Evolutionary conservation across 30 jellyfish, hydroid and myxozoan genomes (phyloP), one percentile per base, ranked within the genome.

Genomic region (Cassiopea andromeda): DNA sequence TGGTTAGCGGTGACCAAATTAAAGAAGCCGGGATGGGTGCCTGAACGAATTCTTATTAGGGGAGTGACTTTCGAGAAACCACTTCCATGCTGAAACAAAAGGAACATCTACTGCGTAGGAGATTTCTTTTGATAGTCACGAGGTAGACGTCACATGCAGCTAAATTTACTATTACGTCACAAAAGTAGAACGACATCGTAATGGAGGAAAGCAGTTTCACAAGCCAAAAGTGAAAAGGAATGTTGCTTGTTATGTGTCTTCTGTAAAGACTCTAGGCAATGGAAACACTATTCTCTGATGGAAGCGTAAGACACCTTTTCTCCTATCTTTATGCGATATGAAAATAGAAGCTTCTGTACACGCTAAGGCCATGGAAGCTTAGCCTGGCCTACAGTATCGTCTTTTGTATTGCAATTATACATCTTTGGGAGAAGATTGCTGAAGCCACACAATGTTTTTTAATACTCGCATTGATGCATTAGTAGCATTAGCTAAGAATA

Each of bases 271-370:
- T 7, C 2, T 14, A 2, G 17, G 68, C n/a, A 46, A 80, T 80
- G 89, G 89, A 80, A 44, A 80, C 89, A 46, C 45, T 80, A 60
- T 80, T 54, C 69, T 27, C 80, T 9, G 80, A 80, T 74, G 89
- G 89, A 59, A 59, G 19, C 13, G 89, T 80, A 61, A 80, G 89
- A 80, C 10, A 8, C 61, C n/a, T 17, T 76, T 6, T 54, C 7
- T 6, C 64, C 12, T 54, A 54, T 54, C 64, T 54, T 54, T 69
- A 18, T 69, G 7, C 47, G 16, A 18, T 14, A 69, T 7, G 45
- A n/a, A 43, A 69, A 5, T 14, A n/a, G 8, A n/a, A 69, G 47
- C 6, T 5, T 69, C 47, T 10, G 10, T 54, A 3, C 10, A 54
- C 64, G 64, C 38, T 27, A 27, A 27, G 38, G 38, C 38, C 38